Conservation (phyloP, 2,797 vertebrate genomes). For the Falco columbarius region DNA sequence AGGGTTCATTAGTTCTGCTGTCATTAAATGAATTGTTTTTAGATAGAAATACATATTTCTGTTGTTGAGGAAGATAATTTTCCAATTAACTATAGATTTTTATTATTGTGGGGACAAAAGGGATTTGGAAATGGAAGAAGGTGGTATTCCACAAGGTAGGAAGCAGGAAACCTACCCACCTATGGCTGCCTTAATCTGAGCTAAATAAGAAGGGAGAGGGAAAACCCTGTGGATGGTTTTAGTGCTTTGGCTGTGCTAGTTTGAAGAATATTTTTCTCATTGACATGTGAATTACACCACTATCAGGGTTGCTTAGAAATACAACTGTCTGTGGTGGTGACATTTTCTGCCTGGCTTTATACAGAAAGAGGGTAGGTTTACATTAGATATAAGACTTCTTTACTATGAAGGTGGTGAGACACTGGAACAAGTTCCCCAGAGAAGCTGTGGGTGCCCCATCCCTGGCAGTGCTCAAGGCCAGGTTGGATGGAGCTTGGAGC, state of each 20-base stretch:
- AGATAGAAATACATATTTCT: not conserved
- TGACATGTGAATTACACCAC: not conserved
- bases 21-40: not conserved
- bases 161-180: not conserved
- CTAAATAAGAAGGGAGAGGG: not conserved
- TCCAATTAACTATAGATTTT: not conserved
- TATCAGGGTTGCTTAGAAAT: not conserved
- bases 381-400: too few species aligned
- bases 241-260: not conserved
- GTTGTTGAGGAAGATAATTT: not conserved
- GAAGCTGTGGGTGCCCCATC: too few species aligned
- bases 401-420: too few species aligned
- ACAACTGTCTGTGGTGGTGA: not conserved
- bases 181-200: not conserved
- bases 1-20: not conserved
- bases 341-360: not conserved
- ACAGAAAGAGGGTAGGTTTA: too few species aligned
- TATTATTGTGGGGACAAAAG: not conserved
- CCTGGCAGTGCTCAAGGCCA: too few species aligned
- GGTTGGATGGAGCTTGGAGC: too few species aligned
- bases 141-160: fast-evolving
- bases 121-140: not conserved
- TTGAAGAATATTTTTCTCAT: not conserved
- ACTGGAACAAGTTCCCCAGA: too few species aligned
- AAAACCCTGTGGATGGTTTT: not conserved